Percentiles rank a stretch among this genome's conserved stretches.
Conservation (phyloP, 1,140 invertebrate species). For the Ephestia elutella region DNA sequence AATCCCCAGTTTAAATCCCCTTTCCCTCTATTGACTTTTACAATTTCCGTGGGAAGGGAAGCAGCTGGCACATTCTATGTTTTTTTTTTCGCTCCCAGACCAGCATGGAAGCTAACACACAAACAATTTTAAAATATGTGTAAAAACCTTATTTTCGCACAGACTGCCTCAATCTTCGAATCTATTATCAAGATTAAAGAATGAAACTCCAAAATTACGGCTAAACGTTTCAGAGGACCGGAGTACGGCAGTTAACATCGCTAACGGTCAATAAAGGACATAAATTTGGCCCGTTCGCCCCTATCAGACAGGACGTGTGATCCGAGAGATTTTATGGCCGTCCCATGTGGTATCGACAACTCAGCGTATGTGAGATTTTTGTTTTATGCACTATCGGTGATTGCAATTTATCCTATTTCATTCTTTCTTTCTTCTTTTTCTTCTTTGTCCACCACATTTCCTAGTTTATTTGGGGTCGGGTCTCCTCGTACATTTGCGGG, state of each 20-base stretch:
- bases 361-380: not conserved
- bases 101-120: no score
- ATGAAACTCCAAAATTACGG: not conserved
- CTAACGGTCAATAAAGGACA: conserved; percentile 34
- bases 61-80: no score
- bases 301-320: conserved; percentile 1
- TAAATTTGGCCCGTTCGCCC: conserved; percentile 27
- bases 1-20: no score
- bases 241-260: conserved; percentile 1
- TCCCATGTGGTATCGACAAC: conserved; percentile 3
- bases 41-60: no score
- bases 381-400: not conserved
- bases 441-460: not conserved
- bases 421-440: not conserved
- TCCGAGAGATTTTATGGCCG: conserved; percentile 3
- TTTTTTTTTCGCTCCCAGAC: no score
- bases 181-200: conserved; percentile 1
- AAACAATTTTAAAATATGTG: no score
- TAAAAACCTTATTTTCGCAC: no score
- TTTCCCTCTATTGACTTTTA: no score
- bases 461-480: no score
- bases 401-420: not conserved
- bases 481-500: no score
- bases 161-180: not conserved
- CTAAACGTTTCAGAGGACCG: not conserved